A percentile compares a stretch with the other conserved stretches of the same genome.
phyloP scores from a whole-genome alignment of 2,113 vertebrate genomes.

The Lota lota region DNA sequence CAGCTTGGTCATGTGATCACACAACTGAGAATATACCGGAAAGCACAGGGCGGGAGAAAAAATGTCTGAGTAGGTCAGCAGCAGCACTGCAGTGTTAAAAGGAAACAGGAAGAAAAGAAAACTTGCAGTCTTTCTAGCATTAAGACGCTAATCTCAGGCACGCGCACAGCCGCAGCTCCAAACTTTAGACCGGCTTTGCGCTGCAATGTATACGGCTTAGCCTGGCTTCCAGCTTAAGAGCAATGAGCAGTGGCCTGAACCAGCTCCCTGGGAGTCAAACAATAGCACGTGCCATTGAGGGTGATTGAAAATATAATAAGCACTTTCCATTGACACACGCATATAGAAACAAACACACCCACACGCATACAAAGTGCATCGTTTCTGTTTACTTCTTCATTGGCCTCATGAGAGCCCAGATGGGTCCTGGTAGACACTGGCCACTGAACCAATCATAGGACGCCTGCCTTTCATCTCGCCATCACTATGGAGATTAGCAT shows the following conservation, averaged over 20 bases:
- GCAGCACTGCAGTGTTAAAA: not conserved
- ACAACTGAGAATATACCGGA: slow-evolving; percentile 34
- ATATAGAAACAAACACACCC: slow-evolving; percentile 14
- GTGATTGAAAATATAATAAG: not conserved
- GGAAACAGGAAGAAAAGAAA: not conserved
- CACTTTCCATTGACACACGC: slow-evolving; percentile 23
- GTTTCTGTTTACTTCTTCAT: slow-evolving; percentile 8
- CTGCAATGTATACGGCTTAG: not conserved
- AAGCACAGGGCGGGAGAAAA: slow-evolving; percentile 6
- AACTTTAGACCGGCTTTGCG: not conserved
- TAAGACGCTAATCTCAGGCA: not conserved
- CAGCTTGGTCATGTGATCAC: slow-evolving; percentile 5
- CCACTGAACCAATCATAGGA: slow-evolving; percentile 31
- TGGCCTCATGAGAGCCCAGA: slow-evolving; percentile 47
- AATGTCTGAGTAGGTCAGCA: slow-evolving; percentile 9
- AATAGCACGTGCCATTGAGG: not conserved
- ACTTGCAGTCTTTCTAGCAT: not conserved
- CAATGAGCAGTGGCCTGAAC: no score
- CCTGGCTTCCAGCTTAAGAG: no score
- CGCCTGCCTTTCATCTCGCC: slow-evolving; percentile 24
- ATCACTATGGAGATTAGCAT: slow-evolving; percentile 61
- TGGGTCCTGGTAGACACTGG: slow-evolving; percentile 35
- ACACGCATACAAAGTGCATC: not conserved
- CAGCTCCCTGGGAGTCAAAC: no score
- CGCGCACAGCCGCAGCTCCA: not conserved